Conservation (phyloP, 1,140 invertebrate genomes). For the Drosophila pandora region DNA sequence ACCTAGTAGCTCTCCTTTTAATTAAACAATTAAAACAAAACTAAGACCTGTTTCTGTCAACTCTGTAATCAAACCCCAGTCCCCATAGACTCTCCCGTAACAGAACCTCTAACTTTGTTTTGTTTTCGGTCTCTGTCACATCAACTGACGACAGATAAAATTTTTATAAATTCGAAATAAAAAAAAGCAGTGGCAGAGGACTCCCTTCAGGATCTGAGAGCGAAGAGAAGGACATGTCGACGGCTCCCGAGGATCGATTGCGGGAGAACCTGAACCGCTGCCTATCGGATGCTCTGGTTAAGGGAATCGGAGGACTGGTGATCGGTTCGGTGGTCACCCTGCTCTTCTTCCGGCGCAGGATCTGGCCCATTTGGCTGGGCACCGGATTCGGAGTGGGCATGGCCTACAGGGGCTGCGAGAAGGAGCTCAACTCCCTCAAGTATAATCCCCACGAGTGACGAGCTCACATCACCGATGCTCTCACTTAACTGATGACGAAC, state of each 20-base stretch:
- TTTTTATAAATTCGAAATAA: background rate
- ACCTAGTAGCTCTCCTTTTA: too few species aligned
- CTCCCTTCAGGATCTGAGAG: too few species aligned
- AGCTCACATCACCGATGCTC: background rate
- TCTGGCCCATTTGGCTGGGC: slow-evolving; percentile 89
- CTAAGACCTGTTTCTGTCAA: too few species aligned
- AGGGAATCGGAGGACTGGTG: slow-evolving; percentile 88
- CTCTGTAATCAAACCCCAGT: too few species aligned
- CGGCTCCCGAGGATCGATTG: slow-evolving; percentile 84
- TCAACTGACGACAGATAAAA: background rate
- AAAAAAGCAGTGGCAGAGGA: too few species aligned
- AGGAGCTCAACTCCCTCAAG: slow-evolving; percentile 85
- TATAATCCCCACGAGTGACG: slow-evolving; percentile 15
- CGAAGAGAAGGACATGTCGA: slow-evolving; percentile 5
- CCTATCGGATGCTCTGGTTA: slow-evolving; percentile 86
- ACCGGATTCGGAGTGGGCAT: slow-evolving; percentile 90
- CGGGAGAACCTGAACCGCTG: slow-evolving; percentile 86
- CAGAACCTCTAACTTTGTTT: background rate
- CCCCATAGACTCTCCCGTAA: background rate
- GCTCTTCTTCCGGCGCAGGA: slow-evolving; percentile 87
- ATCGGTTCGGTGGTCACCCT: slow-evolving; percentile 89
- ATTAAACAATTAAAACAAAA: too few species aligned
- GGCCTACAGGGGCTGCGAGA: slow-evolving; percentile 91
- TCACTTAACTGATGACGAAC: background rate
- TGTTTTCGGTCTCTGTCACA: background rate